Conservation (phyloP, 2,797 vertebrate species). For the Peromyscus eremicus region DNA sequence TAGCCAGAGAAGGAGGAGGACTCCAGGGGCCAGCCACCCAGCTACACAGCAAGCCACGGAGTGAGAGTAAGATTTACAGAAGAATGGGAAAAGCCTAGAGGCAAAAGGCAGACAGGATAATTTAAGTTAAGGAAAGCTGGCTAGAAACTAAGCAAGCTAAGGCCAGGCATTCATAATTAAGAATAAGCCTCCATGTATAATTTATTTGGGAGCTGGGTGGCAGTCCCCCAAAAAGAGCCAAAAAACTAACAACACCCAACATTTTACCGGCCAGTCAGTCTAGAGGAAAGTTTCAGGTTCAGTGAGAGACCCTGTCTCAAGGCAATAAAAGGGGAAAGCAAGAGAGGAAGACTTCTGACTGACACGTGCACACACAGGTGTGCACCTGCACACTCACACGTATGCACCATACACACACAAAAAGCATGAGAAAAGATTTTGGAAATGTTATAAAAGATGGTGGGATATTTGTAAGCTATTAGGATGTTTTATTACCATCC, state of each 20-base stretch:
- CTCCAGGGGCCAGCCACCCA: no score
- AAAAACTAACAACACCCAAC: not conserved
- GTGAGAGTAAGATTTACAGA: no score
- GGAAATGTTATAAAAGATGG: conserved; percentile 19
- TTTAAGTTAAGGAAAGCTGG: no score
- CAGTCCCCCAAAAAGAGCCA: no score
- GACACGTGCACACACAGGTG: not conserved
- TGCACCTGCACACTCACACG: not conserved
- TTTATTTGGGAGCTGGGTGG: no score
- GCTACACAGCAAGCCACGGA: no score
- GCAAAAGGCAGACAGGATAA: no score
- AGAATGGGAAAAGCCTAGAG: no score
- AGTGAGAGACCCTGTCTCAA: not conserved
- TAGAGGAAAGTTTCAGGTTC: not conserved
- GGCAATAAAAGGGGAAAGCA: not conserved
- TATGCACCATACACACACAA: not conserved
- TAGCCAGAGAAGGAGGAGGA: no score
- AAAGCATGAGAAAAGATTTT: not conserved
- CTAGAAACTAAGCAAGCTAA: no score
- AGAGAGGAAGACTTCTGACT: not conserved
- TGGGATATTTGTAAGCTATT: conserved; percentile 40
- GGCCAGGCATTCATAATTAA: no score
- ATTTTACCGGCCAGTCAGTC: not conserved
- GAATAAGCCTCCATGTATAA: no score
- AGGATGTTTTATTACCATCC: conserved; percentile 31